Evolutionary conservation across 2,797 vertebrate species (phyloP).

Genomic region (Pelodytes ibericus): DNA sequence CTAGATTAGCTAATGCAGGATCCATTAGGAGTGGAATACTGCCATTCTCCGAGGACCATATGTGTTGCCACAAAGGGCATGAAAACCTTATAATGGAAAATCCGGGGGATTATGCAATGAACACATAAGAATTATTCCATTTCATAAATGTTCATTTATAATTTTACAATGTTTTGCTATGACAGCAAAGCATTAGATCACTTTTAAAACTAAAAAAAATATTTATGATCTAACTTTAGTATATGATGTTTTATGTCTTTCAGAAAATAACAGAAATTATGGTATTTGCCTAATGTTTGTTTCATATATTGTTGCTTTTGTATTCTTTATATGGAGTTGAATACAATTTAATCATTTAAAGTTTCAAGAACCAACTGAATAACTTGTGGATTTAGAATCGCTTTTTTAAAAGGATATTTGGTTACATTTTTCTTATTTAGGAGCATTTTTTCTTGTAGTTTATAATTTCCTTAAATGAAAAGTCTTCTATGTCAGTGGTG

Average conservation of each 20-base stretch:
- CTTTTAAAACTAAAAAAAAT: neutral
- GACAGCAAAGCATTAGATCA: constrained; percentile 28
- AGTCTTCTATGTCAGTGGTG: too few species aligned
- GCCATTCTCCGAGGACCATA: constrained; percentile 65
- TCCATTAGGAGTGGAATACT: constrained; percentile 72
- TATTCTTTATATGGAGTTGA: too few species aligned
- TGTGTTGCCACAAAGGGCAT: constrained; percentile 56
- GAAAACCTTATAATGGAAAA: constrained; percentile 50
- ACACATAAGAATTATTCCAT: constrained; percentile 36
- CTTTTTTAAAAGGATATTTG: too few species aligned
- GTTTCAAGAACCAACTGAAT: too few species aligned
- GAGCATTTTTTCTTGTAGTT: too few species aligned
- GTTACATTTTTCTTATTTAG: too few species aligned
- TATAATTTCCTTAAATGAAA: too few species aligned
- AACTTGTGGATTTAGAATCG: too few species aligned
- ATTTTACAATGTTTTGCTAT: constrained; percentile 21
- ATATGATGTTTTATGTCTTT: neutral
- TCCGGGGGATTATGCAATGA: constrained; percentile 39
- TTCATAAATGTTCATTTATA: constrained; percentile 22
- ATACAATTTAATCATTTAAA: too few species aligned
- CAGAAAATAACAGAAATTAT: neutral
- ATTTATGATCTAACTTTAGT: neutral
- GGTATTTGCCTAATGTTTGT: neutral
- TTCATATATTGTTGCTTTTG: neutral
- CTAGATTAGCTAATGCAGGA: constrained; percentile 79